Base-by-base conservation (phyloP, 2,113 vertebrate species). In the Orthochromis malagaraziensis region DNA sequence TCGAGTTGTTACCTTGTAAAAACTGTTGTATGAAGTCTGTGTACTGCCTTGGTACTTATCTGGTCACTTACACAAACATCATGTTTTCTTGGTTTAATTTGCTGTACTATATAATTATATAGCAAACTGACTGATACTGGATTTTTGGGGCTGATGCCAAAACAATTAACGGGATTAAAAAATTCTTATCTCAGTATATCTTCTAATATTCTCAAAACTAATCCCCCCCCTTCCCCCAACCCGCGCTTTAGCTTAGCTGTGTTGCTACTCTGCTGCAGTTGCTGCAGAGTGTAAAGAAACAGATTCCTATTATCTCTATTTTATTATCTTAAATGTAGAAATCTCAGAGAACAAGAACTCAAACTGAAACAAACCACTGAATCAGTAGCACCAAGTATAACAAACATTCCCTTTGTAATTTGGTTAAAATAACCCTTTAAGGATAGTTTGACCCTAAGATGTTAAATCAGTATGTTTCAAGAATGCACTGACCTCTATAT, bases 401-500 rank as follows among this genome's bases (percentile, higher is more conserved):
- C 42, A 75, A 29, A 75, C 70, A 4, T 7, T 6, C 24, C 70
- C 40, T 73, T 45, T 73, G 21, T 26, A 73, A 45, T 73, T 73
- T 29, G 68, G 14, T 47, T 29, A 47, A 17, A 45, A 73, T 73
- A 42, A 45, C 68, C 21, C 21, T 73, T 47, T 73, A 73, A 45
- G 40, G 8, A 75, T n/a, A 65, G 35, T 83, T 54, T 83, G 53
- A 21, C 17, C 21, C 51, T 3, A 53, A 47, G 51, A 7, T 42
- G 45, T 60, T 57, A 38, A 53, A 77, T 60, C 42, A 68, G 47
- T 14, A 17, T 60, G n/a, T 70, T 29, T 33, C 24, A 45, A 49
- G 63, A 75, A 58, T 26, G 49, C 55, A 51, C 12, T 84, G 88
- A 85, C 57, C 42, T 38, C 31, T 29, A 53, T 21, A 57, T 38